Evolutionary conservation across 2,888 invertebrate genomes (phyloP), one percentile per base, ranked within the genome.

Genomic region (Phortica okadai): DNA sequence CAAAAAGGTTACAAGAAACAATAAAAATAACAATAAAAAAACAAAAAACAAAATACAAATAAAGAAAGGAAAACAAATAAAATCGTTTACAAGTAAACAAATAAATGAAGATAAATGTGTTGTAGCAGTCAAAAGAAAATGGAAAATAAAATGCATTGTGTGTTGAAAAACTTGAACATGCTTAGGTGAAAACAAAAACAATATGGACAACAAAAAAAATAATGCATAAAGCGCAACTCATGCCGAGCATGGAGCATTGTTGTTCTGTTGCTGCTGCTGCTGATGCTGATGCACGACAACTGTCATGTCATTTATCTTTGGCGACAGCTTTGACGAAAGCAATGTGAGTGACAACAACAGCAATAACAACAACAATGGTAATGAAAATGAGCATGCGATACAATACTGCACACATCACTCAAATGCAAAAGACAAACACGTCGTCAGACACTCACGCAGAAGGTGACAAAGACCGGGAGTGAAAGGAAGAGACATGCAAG

Each of bases 21-120:
- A 42, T 44, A 73, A 69, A 33, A 45, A 74, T 73, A 76, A 79
- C 67, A 70, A 74, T 75, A 79, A 54, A 44, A 56, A 25, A 50
- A 33, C 33, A 42, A 59, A 33, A 45, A 14, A 44, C 33, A 77
- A 67, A 10, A 62, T 10, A 81, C 75, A 73, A 16, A 44, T 16
- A 14, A n/a, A 16, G 45, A 16, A 44, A 62, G 44, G 50, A 41
- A 73, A 44, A 8, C 62, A 11, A 42, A 42, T n/a, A 85, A 72
- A 74, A 80, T 70, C 73, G 67, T 62, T 62, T 62, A 62, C 62
- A 25, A 21, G 69, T 69, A 69, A 69, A 69, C 69, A 69, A 69
- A 44, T 42, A 69, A 69, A 69, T 69, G 69, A 69, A 69, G 45
- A 69, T 21, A 69, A 69, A 69, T 62, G 62, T 25, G 10, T 69